Conservation (phyloP, 2,888 invertebrate genomes). For the Drosophila neotestacea region DNA sequence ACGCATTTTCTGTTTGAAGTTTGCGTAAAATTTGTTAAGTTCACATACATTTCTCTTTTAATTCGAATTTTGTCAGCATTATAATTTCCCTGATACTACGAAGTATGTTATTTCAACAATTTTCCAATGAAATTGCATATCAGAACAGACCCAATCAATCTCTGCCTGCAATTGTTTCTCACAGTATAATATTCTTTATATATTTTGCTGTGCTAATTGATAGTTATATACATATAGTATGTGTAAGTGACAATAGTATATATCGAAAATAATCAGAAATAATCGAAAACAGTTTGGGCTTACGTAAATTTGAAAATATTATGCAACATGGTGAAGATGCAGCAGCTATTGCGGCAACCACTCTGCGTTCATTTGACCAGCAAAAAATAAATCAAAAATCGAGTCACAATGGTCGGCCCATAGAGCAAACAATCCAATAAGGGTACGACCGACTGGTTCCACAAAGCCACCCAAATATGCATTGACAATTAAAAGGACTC, state of each 20-base stretch:
- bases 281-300: constrained; percentile 22
- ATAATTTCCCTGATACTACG: background rate
- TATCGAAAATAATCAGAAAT: constrained; percentile 22
- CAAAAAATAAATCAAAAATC: constrained; percentile 76
- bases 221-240: constrained; percentile 5
- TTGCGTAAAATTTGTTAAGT: too few species aligned
- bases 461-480: constrained; percentile 61
- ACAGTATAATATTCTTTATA: background rate
- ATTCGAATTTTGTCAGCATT: background rate
- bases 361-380: constrained; percentile 45
- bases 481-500: constrained; percentile 72
- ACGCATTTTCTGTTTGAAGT: background rate
- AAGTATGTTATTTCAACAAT: background rate
- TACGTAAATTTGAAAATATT: constrained; percentile 21
- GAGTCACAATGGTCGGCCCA: constrained; percentile 60
- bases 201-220: constrained; percentile 8
- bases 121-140: background rate
- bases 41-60: background rate
- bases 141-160: background rate
- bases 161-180: background rate
- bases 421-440: constrained; percentile 60
- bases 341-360: constrained; percentile 21
- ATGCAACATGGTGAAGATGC: constrained; percentile 19
- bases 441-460: background rate
- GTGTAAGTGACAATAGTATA: constrained; percentile 8